These are phyloP conservation scores for Pocillopora grandis DNA, from an alignment of 92 coral and sea anemone species.

Conservation along the genomic window DNA sequence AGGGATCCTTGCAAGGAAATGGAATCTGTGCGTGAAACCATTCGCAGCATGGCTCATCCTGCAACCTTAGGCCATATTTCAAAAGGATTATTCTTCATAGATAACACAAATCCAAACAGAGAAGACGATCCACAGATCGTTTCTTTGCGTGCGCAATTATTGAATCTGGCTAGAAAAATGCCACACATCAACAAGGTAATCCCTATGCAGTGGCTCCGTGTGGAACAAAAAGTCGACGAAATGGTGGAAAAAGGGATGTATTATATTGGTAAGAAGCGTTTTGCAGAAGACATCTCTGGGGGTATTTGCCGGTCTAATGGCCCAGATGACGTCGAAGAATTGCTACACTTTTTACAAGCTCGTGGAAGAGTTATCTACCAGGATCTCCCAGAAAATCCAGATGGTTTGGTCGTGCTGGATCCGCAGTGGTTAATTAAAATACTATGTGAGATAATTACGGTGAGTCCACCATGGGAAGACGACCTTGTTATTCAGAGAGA, in stretches of 20 bases:
- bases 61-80: no score
- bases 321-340: background rate
- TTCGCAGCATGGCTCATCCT: no score
- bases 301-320: background rate
- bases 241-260: background rate
- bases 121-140: background rate
- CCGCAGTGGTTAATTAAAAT: constrained; percentile 9
- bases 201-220: constrained; percentile 12
- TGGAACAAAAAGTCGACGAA: background rate
- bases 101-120: background rate
- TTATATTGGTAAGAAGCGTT: background rate
- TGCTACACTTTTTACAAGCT: constrained; percentile 5
- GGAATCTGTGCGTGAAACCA: background rate
- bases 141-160: background rate
- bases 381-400: background rate
- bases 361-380: background rate
- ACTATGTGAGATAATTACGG: no score
- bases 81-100: background rate
- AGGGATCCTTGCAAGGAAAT: background rate
- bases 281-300: background rate
- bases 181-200: constrained; percentile 1
- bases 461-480: no score
- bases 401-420: constrained; percentile 1
- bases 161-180: background rate
- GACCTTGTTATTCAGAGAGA: no score